Evolutionary conservation across 2,888 invertebrate genomes (phyloP), one percentile per base, ranked within the genome.

Genomic region (Stenchaetothrips biformis): DNA sequence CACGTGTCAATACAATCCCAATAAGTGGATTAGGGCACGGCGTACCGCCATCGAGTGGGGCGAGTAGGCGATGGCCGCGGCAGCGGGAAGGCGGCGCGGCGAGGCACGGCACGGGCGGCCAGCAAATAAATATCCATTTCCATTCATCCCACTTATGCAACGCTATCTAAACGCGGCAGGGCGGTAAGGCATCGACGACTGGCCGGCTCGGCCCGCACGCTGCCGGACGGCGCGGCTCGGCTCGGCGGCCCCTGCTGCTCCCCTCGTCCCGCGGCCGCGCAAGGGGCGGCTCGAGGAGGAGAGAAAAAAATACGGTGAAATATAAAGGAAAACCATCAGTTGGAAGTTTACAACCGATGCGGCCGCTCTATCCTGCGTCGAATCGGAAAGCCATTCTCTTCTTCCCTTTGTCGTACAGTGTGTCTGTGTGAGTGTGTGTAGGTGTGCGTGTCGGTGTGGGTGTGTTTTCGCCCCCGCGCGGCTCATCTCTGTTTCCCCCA

Each of bases 81-180:
- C 37, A 37, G 37, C 25, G n/a, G 21, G 21, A 21, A 67, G n/a
- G n/a, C 37, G 37, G 37, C 37, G 4, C 37, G 37, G 37, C 37
- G 37, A 1, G 37, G 37, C 37, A 37, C 37, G 37, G 9, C 53
- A 53, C 53, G 13, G 53, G 53, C 18, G 53, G 53, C 16, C 13
- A 53, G 53, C 53, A 74, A n/a, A 74, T 21, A 74, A 74, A 74
- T 74, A 74, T 74, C 67, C 67, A 74, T 74, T 74, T 21, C 67
- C 67, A 74, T 74, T 74, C 67, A 74, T 74, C 67, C 67, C 67
- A 74, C 67, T 74, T 74, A 74, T 74, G 67, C 67, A 74, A 74
- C 67, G 67, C 67, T 74, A 74, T 74, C 67, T 74, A 74, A 74
- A 74, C 67, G 67, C 67, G 67, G 67, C 67, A 9, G 59, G 59